These are phyloP conservation scores for Menura novaehollandiae DNA, from an alignment of 2,113 vertebrate genomes.

Conservation along the genomic window DNA sequence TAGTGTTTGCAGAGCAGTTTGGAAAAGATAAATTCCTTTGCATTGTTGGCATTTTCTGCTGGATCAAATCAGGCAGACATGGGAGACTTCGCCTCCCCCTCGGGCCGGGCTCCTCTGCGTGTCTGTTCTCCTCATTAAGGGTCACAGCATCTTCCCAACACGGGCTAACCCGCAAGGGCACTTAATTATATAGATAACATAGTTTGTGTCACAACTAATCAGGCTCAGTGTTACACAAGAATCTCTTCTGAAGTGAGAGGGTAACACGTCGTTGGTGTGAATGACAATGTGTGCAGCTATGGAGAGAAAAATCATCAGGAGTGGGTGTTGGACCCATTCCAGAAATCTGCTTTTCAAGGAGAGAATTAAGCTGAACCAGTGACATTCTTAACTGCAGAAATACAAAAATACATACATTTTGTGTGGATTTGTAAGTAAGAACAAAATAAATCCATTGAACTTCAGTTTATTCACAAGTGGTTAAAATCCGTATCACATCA, in stretches of 20 bases:
- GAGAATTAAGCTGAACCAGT: not conserved
- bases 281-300: not conserved
- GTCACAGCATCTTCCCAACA: constrained; percentile 16
- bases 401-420: not conserved
- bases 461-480: not conserved
- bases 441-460: not conserved
- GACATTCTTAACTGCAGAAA: not conserved
- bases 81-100: not conserved
- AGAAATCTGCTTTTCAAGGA: not conserved
- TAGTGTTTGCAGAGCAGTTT: not conserved
- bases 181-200: constrained; percentile 36
- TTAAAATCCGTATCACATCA: not conserved
- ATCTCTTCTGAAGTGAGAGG: constrained; percentile 4
- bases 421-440: not conserved
- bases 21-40: not conserved
- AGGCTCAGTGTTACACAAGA: not conserved
- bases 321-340: not conserved
- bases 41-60: not conserved
- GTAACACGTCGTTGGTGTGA: not conserved
- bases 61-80: not conserved
- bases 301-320: not conserved
- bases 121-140: not conserved
- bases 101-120: not conserved
- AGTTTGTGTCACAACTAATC: constrained; percentile 56
- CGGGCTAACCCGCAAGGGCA: not conserved